phyloP scores from a whole-genome alignment of 2,888 invertebrate genomes.

The Eurytoma californica region DNA sequence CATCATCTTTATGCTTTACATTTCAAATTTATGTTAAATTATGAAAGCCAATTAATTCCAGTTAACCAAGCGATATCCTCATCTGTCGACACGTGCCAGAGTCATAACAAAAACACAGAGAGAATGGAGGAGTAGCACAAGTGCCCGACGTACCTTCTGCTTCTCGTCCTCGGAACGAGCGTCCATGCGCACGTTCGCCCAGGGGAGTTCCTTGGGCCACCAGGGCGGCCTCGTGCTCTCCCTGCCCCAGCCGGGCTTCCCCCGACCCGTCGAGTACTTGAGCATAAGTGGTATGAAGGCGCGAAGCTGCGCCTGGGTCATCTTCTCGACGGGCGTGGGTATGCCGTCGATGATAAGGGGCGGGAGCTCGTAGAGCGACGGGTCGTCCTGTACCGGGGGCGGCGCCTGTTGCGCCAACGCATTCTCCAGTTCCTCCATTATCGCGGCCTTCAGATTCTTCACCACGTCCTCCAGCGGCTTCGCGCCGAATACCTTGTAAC shows the following conservation, averaged over 20 bases:
- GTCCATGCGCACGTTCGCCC: slow-evolving; percentile 99
- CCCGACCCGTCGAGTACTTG: slow-evolving; percentile 96
- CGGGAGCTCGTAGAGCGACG: slow-evolving; percentile 95
- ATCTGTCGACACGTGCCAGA: neutral
- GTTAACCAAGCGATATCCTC: too few species aligned
- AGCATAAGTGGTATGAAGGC: slow-evolving; percentile 98
- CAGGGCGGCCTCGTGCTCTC: slow-evolving; percentile 96
- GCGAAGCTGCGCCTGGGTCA: slow-evolving; percentile 97
- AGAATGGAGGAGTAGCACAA: slow-evolving; percentile 6
- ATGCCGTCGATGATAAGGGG: slow-evolving; percentile 98
- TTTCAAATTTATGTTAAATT: too few species aligned
- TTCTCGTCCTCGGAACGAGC: slow-evolving; percentile 97
- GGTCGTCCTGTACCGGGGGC: slow-evolving; percentile 90
- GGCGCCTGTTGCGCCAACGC: slow-evolving; percentile 95
- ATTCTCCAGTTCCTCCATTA: slow-evolving; percentile 96
- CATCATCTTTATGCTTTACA: too few species aligned
- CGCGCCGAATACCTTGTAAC: slow-evolving; percentile 97
- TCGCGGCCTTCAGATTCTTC: slow-evolving; percentile 90
- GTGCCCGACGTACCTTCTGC: slow-evolving; percentile 84
- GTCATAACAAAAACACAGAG: slow-evolving; percentile 20
- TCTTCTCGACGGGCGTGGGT: slow-evolving; percentile 98
- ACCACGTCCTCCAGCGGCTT: slow-evolving; percentile 98
- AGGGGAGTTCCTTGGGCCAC: slow-evolving; percentile 99
- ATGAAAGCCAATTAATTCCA: too few species aligned
- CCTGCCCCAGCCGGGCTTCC: slow-evolving; percentile 98